A percentile compares a stretch with the other conserved stretches of the same genome.
Conservation (phyloP, 1,140 invertebrate species). For the Homalodisca vitripennis region DNA sequence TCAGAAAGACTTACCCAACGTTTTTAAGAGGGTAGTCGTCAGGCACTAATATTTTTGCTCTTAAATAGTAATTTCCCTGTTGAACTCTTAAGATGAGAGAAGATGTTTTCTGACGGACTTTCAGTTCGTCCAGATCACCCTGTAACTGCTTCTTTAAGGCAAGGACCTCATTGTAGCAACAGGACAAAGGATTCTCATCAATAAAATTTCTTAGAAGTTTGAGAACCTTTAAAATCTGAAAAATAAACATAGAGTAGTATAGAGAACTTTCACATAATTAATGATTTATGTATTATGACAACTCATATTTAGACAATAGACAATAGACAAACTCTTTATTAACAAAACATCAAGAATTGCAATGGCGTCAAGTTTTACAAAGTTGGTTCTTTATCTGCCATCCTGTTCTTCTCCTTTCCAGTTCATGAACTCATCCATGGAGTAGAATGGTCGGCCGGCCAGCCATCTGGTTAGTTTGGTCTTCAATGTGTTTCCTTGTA, state of each 20-base stretch:
- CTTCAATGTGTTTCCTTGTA: too few relatives aligned
- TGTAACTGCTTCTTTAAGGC: slow-evolving; percentile 56
- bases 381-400: too few relatives aligned
- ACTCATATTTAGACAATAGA: too few relatives aligned
- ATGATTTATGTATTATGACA: too few relatives aligned
- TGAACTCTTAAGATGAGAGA: slow-evolving; percentile 58
- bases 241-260: slow-evolving; percentile 31
- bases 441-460: too few relatives aligned
- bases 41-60: slow-evolving; percentile 59
- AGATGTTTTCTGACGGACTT: slow-evolving; percentile 67
- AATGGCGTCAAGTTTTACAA: too few relatives aligned
- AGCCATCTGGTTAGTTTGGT: too few relatives aligned
- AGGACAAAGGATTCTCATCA: slow-evolving; percentile 68
- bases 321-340: too few relatives aligned
- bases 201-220: slow-evolving; percentile 67
- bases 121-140: slow-evolving; percentile 55
- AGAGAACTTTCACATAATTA: too few relatives aligned
- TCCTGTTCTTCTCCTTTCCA: too few relatives aligned
- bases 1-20: slow-evolving; percentile 53
- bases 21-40: slow-evolving; percentile 62
- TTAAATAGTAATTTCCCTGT: slow-evolving; percentile 61
- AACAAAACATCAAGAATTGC: too few relatives aligned
- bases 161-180: slow-evolving; percentile 72
- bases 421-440: too few relatives aligned
- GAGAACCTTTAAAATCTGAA: slow-evolving; percentile 55